phyloP scores from a whole-genome alignment of 2,888 invertebrate species.

The Baccha elongata region DNA sequence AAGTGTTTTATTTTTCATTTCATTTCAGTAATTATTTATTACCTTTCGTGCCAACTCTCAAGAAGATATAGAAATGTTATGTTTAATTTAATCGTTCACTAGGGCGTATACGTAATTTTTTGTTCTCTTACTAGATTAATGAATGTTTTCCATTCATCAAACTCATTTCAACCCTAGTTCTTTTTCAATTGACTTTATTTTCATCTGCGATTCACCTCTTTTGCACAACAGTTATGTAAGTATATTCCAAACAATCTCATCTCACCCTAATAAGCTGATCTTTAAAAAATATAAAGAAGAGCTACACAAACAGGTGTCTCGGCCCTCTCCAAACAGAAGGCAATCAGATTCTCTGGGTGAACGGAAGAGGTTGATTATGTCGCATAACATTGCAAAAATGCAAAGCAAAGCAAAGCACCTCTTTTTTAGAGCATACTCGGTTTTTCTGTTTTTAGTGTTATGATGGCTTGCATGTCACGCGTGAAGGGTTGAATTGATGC shows the following conservation, averaged over 20 bases:
- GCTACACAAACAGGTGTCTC: conserved; percentile 18
- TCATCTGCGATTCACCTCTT: conserved; percentile 16
- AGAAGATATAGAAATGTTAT: background rate
- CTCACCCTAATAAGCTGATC: conserved; percentile 10
- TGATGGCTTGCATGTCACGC: conserved; percentile 37
- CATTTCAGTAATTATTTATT: background rate
- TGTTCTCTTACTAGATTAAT: background rate
- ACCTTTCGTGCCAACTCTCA: background rate
- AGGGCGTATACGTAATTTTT: conserved; percentile 23
- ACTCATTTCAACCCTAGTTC: conserved; percentile 15
- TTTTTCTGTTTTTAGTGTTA: background rate
- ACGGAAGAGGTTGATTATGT: conserved; percentile 9
- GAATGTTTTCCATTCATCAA: background rate
- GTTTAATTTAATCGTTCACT: background rate
- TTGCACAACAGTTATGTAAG: background rate
- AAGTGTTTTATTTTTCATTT: conserved; percentile 24
- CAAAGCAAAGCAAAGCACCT: no score
- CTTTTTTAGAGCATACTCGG: background rate
- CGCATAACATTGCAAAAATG: conserved; percentile 1
- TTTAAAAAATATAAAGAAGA: conserved; percentile 13
- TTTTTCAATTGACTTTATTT: conserved; percentile 41
- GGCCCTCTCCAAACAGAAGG: conserved; percentile 9
- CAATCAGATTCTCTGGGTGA: background rate
- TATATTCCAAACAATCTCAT: conserved; percentile 24
- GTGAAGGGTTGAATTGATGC: conserved; percentile 37